phyloP scores from a whole-genome alignment of 2,888 invertebrate genomes.

The Andrena hattorfiana region DNA sequence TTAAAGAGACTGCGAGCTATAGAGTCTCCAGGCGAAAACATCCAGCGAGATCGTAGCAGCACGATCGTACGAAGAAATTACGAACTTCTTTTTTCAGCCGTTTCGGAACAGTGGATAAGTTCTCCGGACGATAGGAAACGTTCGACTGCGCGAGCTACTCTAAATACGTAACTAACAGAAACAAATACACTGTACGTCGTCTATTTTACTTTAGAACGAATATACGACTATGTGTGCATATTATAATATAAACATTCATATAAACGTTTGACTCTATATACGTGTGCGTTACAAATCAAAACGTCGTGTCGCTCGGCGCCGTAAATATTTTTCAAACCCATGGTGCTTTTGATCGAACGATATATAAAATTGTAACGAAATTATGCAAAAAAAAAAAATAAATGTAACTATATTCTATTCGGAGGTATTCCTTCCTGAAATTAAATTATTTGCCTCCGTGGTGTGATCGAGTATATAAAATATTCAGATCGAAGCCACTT shows the following conservation, averaged over 20 bases:
- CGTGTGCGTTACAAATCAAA: conserved; percentile 45
- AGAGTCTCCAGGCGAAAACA: background rate
- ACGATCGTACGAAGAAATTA: background rate
- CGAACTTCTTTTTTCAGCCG: background rate
- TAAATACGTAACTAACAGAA: conserved; percentile 2
- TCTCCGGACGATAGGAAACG: background rate
- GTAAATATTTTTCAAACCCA: conserved; percentile 49
- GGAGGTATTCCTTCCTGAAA: conserved; percentile 9
- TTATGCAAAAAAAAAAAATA: conserved; percentile 21
- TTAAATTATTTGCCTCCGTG: background rate
- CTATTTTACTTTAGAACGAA: conserved; percentile 29
- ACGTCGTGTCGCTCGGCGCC: conserved; percentile 24
- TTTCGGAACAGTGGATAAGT: background rate
- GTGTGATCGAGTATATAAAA: background rate
- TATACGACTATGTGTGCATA: conserved; percentile 31
- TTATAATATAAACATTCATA: conserved; percentile 47
- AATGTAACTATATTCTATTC: conserved; percentile 51
- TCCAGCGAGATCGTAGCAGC: conserved; percentile 3
- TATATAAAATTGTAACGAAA: conserved; percentile 44
- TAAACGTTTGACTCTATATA: conserved; percentile 47
- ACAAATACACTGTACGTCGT: conserved; percentile 29
- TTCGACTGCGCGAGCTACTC: conserved; percentile 1
- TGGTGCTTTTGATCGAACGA: conserved; percentile 56
- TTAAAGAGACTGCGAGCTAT: background rate
- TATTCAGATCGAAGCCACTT: background rate